Percentiles rank a stretch among this genome's conserved stretches.
phyloP scores from a whole-genome alignment of 2,888 invertebrate species.

The Tricholauxania praeusta region DNA sequence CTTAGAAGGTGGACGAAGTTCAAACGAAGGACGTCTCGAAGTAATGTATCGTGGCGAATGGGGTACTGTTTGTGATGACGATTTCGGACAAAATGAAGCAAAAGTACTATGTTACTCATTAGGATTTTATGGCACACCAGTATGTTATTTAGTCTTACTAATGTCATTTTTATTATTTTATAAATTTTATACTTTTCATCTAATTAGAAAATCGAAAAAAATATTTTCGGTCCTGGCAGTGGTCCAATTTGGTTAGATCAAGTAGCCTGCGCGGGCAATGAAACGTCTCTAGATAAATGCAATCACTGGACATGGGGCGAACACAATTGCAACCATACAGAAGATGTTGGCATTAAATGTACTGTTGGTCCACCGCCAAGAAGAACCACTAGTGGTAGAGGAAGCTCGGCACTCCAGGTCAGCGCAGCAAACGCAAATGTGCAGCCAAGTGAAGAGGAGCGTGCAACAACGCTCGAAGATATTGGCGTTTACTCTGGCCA shows the following conservation, averaged over 20 bases:
- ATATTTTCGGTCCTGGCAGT: constrained; percentile 65
- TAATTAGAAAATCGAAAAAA: constrained; percentile 60
- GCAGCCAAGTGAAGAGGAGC: constrained; percentile 1
- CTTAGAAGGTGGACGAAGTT: constrained; percentile 71
- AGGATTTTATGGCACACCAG: constrained; percentile 71
- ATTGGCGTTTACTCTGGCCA: constrained; percentile 56
- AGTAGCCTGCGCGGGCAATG: constrained; percentile 77
- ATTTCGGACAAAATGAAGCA: constrained; percentile 76
- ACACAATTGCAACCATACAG: constrained; percentile 79
- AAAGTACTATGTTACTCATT: constrained; percentile 73
- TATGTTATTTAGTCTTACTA: constrained; percentile 44
- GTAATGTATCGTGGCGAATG: constrained; percentile 77
- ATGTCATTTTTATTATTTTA: not conserved
- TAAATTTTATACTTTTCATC: not conserved
- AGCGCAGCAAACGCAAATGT: constrained; percentile 34
- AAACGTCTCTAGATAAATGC: constrained; percentile 74
- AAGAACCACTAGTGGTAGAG: constrained; percentile 15
- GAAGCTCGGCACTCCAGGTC: not conserved
- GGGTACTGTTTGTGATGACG: constrained; percentile 85
- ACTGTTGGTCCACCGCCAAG: constrained; percentile 55
- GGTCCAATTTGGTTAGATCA: constrained; percentile 82
- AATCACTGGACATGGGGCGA: constrained; percentile 77
- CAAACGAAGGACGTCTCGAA: constrained; percentile 77
- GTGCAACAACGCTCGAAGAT: constrained; percentile 51
- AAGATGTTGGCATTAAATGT: constrained; percentile 76